These are phyloP conservation scores for Lepidurus apus DNA, from an alignment of 1,140 invertebrate species.

Conservation along the genomic window DNA sequence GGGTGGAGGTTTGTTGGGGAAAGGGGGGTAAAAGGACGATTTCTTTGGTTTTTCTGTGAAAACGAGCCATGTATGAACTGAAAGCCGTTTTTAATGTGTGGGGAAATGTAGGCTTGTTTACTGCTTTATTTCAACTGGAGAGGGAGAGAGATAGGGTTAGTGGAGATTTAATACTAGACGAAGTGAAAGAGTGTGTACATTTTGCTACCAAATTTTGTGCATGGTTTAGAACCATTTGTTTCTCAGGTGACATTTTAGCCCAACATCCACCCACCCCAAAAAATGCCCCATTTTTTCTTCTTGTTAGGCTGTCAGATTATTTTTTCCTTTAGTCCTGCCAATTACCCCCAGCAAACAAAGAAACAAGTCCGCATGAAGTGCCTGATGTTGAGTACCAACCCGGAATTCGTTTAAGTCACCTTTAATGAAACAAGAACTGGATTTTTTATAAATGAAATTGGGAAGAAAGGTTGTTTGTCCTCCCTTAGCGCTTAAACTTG, in stretches of 20 bases:
- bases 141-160: background rate
- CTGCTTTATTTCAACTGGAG: background rate
- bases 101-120: too few relatives aligned
- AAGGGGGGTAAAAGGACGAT: too few relatives aligned
- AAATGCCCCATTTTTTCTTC: background rate
- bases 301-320: constrained; percentile 17
- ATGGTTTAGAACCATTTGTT: background rate
- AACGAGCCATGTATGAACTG: too few relatives aligned
- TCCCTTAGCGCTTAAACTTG: background rate
- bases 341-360: constrained; percentile 24
- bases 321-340: constrained; percentile 20
- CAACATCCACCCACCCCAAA: constrained; percentile 8
- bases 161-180: background rate
- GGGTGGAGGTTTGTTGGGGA: too few relatives aligned
- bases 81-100: too few relatives aligned
- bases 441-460: background rate
- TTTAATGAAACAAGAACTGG: background rate
- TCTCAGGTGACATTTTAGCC: constrained; percentile 19
- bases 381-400: constrained; percentile 12
- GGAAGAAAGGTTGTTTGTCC: background rate
- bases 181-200: background rate
- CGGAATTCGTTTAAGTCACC: constrained; percentile 9
- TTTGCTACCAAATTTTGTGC: background rate
- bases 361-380: constrained; percentile 14
- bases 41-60: too few relatives aligned